Percentiles rank a stretch among this genome's conserved stretches.
Conservation (phyloP, 2,888 invertebrate species). For the Limnephilus lunatus region DNA sequence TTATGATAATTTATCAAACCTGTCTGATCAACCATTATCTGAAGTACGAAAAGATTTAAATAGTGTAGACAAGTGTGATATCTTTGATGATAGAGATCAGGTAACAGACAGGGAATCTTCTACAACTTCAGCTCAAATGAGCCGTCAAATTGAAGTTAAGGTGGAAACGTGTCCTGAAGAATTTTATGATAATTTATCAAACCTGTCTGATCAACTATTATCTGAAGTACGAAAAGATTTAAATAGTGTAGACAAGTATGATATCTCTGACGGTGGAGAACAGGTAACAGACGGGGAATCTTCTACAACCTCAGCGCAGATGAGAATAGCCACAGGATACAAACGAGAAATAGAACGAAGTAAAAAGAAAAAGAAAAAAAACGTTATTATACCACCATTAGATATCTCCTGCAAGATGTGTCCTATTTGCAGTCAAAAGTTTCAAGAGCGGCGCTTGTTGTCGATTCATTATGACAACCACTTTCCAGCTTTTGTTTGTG, state of each 20-base stretch:
- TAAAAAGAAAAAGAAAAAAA: neutral
- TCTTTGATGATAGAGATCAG: neutral
- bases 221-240: neutral
- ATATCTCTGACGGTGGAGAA: neutral
- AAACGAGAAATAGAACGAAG: neutral
- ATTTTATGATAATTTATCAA: neutral
- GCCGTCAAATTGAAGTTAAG: neutral
- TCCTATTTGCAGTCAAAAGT: constrained; percentile 41
- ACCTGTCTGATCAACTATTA: neutral
- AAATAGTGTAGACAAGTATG: neutral
- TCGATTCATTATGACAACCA: constrained; percentile 25
- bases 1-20: neutral
- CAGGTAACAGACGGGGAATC: neutral
- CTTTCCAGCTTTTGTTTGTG: constrained; percentile 41
- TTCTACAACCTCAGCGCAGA: constrained; percentile 25
- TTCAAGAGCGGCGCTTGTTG: neutral
- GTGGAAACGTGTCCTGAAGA: neutral
- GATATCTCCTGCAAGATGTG: constrained; percentile 17
- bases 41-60: neutral
- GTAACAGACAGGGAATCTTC: neutral
- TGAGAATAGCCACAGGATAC: constrained; percentile 31
- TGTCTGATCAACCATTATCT: neutral
- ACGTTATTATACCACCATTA: neutral
- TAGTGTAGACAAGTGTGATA: neutral
- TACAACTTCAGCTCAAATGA: constrained; percentile 27